A percentile compares a stretch with the other conserved stretches of the same genome.
Conservation (phyloP, 2,888 invertebrate genomes). For the Catotricha subobsoleta region DNA sequence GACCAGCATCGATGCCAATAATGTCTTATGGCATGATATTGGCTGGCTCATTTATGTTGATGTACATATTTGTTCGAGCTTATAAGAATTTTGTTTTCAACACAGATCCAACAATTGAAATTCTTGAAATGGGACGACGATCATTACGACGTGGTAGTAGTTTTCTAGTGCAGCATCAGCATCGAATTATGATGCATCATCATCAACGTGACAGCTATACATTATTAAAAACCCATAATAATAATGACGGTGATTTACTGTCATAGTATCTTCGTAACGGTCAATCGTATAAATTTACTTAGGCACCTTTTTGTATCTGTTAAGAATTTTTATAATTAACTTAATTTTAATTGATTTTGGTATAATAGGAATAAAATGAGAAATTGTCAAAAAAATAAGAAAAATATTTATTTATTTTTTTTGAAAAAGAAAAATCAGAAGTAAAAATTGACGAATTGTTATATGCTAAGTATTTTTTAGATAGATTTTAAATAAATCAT, state of each 20-base stretch:
- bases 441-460: no score
- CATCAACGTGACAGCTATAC: constrained; percentile 24
- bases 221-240: constrained; percentile 19
- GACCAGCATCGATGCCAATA: constrained; percentile 49
- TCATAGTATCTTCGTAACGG: constrained; percentile 1
- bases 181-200: constrained; percentile 17
- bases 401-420: no score
- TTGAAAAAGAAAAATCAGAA: no score
- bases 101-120: constrained; percentile 46
- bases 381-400: no score
- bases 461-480: no score
- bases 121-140: constrained; percentile 57
- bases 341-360: no score
- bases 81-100: constrained; percentile 58
- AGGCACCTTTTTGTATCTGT: no score
- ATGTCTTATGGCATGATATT: constrained; percentile 54
- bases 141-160: constrained; percentile 44
- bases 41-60: constrained; percentile 44
- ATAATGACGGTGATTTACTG: constrained; percentile 9
- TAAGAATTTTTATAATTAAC: no score
- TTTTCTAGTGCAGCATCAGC: constrained; percentile 27
- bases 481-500: no score
- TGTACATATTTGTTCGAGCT: constrained; percentile 48
- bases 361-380: no score
- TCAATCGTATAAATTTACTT: no score